Conservation (phyloP, 2,113 vertebrate genomes). For the Vulpes vulpes region DNA sequence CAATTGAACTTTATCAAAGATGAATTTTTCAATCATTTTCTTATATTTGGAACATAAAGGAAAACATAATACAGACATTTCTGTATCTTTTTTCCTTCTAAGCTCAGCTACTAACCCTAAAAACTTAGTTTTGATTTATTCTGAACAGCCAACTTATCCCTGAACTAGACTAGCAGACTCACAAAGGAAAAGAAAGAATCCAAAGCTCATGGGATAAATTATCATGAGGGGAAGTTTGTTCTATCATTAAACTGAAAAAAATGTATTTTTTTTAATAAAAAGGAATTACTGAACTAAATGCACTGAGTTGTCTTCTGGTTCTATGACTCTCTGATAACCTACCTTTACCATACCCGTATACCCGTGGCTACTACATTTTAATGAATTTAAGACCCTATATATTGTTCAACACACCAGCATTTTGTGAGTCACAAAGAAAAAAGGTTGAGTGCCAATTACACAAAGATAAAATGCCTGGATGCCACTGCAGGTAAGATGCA, state of each 20-base stretch:
- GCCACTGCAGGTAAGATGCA: background rate
- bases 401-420: background rate
- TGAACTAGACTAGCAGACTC: constrained; percentile 8
- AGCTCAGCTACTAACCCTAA: constrained; percentile 2
- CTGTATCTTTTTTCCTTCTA: constrained; percentile 37
- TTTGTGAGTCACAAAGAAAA: constrained; percentile 19
- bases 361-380: background rate
- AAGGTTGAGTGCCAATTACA: background rate
- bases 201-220: background rate
- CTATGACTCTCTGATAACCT: background rate
- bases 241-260: background rate
- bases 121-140: constrained; percentile 39
- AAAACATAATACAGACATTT: constrained; percentile 49
- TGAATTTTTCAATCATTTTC: constrained; percentile 23
- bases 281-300: background rate
- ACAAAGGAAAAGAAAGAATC: background rate
- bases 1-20: background rate
- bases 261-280: background rate
- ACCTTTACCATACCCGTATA: background rate
- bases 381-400: background rate
- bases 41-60: constrained; percentile 23
- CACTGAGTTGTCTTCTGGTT: background rate
- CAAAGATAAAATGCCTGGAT: background rate
- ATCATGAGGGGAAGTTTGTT: background rate
- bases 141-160: background rate